Conservation (phyloP, 2,113 vertebrate species). For the Otis tarda region DNA sequence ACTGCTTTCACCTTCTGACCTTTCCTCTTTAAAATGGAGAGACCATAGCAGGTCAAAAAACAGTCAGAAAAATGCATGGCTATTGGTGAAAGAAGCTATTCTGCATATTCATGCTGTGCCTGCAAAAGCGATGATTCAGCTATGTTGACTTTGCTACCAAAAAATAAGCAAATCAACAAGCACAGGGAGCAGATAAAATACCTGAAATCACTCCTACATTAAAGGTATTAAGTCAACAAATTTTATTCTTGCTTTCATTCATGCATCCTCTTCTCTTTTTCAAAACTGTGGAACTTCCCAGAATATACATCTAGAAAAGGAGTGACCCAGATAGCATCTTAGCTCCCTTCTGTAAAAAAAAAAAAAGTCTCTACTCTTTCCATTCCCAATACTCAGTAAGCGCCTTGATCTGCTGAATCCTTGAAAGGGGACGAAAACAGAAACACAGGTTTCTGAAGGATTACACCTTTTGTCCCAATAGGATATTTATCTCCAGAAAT, state of each 20-base stretch:
- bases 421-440: not conserved
- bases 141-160: not conserved
- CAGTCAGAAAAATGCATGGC: not conserved
- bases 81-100: not conserved
- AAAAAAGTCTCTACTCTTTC: not conserved
- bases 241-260: not conserved
- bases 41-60: not conserved
- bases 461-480: not conserved
- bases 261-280: not conserved
- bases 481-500: not conserved
- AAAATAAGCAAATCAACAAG: not conserved
- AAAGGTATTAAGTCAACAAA: not conserved
- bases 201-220: not conserved
- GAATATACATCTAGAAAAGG: not conserved
- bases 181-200: not conserved
- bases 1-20: not conserved
- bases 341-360: not conserved
- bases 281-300: not conserved
- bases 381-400: not conserved
- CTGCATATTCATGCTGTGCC: not conserved
- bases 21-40: not conserved
- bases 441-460: not conserved
- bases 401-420: not conserved
- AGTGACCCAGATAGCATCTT: not conserved
- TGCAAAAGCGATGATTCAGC: not conserved